Conservation (phyloP, 1,140 invertebrate genomes). For the Augochlora pura region DNA sequence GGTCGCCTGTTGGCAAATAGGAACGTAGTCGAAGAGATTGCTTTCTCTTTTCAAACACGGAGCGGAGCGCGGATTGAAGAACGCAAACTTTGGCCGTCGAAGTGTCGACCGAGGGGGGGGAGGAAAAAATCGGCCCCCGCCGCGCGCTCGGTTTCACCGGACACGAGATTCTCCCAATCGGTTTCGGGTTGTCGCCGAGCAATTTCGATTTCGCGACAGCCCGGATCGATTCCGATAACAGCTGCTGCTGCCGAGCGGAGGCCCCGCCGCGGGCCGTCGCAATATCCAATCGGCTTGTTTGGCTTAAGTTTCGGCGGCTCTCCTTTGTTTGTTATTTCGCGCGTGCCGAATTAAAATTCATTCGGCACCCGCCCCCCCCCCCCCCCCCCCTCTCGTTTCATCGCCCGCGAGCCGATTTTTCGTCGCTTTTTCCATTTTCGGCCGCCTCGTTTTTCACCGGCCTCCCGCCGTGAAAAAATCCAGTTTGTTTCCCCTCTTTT, state of each 20-base stretch:
- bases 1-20: background rate
- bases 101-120: background rate
- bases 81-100: background rate
- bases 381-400: constrained; percentile 3
- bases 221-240: constrained; percentile 47
- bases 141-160: constrained; percentile 40
- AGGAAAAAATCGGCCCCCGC: constrained; percentile 34
- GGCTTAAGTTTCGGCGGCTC: constrained; percentile 60
- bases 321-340: constrained; percentile 67
- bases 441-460: constrained; percentile 54
- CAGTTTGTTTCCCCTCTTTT: constrained; percentile 15
- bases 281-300: constrained; percentile 66
- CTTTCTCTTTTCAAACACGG: background rate
- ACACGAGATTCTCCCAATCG: constrained; percentile 44
- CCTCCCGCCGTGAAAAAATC: background rate
- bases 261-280: background rate
- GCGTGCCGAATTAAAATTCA: constrained; percentile 64
- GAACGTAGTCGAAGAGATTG: background rate
- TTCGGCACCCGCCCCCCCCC: constrained; percentile 1
- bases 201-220: constrained; percentile 54
- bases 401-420: constrained; percentile 29
- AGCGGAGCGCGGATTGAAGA: background rate
- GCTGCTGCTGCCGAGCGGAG: too few species aligned
- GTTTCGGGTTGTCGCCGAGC: constrained; percentile 43
- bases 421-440: constrained; percentile 56